These are phyloP conservation scores for Conopomorpha cramerella DNA, from an alignment of 1,140 invertebrate species.

Conservation along the genomic window DNA sequence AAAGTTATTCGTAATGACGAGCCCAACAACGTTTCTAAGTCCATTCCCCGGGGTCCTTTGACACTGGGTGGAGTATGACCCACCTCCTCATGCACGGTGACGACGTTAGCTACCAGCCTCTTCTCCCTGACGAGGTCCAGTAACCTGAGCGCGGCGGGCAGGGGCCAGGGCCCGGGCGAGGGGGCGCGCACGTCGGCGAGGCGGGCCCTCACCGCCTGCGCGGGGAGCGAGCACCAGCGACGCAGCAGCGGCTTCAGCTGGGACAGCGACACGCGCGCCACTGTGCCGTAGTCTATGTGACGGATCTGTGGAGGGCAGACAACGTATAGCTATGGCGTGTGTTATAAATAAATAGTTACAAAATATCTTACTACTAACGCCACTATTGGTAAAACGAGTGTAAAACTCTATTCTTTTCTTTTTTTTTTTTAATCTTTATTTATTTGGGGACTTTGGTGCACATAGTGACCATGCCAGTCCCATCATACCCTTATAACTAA, in stretches of 20 bases:
- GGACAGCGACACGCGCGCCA: conserved; percentile 13
- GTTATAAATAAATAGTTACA: no score
- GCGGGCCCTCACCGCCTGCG: conserved; percentile 16
- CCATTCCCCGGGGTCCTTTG: no score
- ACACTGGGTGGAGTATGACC: background rate
- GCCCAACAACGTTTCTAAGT: background rate
- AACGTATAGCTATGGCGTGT: no score
- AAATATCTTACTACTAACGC: no score
- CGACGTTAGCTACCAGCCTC: conserved; percentile 20
- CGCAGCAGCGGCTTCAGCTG: conserved; percentile 21
- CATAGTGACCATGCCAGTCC: no score
- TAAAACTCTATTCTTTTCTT: no score
- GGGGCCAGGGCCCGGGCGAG: conserved; percentile 22
- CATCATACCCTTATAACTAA: no score
- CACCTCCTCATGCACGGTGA: conserved; percentile 14
- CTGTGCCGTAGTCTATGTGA: conserved; percentile 40
- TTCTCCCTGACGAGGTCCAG: conserved; percentile 18
- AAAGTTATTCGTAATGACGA: no score
- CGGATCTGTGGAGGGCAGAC: conserved; percentile 13
- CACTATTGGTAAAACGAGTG: no score
- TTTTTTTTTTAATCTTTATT: no score
- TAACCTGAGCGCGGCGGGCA: conserved; percentile 15
- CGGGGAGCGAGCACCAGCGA: conserved; percentile 15
- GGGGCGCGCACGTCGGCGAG: conserved; percentile 11
- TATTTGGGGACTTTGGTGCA: no score